A percentile compares a stretch with the other conserved stretches of the same genome.
phyloP scores from a whole-genome alignment of 1,140 invertebrate species.

The Harlomillsia oculata region DNA sequence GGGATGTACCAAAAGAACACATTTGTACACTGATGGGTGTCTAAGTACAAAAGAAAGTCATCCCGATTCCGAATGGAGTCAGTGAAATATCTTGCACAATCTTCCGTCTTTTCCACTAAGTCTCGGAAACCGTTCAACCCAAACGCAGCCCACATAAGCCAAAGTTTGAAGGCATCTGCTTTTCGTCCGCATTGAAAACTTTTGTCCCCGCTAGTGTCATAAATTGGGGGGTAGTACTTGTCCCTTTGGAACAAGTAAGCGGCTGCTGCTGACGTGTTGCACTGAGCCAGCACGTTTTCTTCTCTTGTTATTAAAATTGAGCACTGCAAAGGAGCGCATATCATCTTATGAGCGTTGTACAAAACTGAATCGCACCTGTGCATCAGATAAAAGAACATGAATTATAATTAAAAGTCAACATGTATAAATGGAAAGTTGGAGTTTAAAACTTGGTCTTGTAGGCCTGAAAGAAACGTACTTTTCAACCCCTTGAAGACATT shows the following conservation, averaged over 20 bases:
- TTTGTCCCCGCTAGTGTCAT: conserved; percentile 87
- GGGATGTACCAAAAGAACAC: conserved; percentile 86
- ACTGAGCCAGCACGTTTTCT: conserved; percentile 53
- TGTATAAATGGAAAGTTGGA: background rate
- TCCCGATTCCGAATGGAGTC: conserved; percentile 35
- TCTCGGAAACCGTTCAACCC: conserved; percentile 50
- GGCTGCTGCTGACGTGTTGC: conserved; percentile 67
- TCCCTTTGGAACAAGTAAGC: conserved; percentile 85
- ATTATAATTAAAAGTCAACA: background rate
- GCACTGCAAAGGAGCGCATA: conserved; percentile 79
- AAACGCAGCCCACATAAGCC: conserved; percentile 81
- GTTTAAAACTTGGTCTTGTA: background rate
- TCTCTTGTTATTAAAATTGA: conserved; percentile 64
- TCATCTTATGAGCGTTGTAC: conserved; percentile 91
- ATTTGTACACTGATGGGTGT: conserved; percentile 62
- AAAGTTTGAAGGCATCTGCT: conserved; percentile 84
- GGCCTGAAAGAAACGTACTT: conserved; percentile 9
- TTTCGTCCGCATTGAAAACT: conserved; percentile 87
- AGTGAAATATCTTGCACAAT: conserved; percentile 40
- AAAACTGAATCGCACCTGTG: conserved; percentile 66
- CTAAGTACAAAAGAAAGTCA: conserved; percentile 53
- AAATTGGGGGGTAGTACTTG: conserved; percentile 81
- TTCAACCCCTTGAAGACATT: conserved; percentile 33
- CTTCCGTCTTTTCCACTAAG: conserved; percentile 55
- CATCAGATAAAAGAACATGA: background rate